Evolutionary conservation across 1,140 invertebrate genomes (phyloP), one percentile per base, ranked within the genome.

Genomic region (Wasmannia auropunctata): DNA sequence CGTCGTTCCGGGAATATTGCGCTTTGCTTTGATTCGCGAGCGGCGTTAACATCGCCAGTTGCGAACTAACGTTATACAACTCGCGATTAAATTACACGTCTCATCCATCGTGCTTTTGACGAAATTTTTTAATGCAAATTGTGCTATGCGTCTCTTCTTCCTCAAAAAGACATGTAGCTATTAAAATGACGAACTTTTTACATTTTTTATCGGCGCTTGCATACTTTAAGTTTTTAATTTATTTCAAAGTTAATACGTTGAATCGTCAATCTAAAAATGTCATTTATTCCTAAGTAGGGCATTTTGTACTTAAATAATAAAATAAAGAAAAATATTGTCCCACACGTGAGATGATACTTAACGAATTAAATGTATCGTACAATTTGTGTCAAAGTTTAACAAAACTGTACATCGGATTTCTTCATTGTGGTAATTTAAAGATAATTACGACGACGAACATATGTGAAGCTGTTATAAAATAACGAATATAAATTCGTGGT

Each of bases 1-100:
- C 72, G 51, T 46, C 51, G 34, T 75, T 60, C 16, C 16, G 72
- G 54, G 16, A 60, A 76, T 72, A 72, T 54, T 60, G 72, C 72
- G 16, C 34, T 76, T 76, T 58, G 34, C 31, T 76, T 60, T 40
- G 70, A 74, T 56, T 34, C 14, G 51, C 58, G 51, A 76, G 72
- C 7, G 22, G n/a, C 3, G 11, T 22, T 58, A 75, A 58, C 40
- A 75, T 75, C 34, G 34, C 22, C 16, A 58, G 16, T 40, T 76
- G 51, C 34, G 5, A 58, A 37, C 72, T 75, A 60, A 58, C 22
- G 16, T 76, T 76, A n/a, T n/a, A 40, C 22, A 75, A n/a, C 16
- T 28, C 8, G 22, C 16, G 3, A 25, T 43, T 76, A 76, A 58
- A 60, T 76, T 40, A 37, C 22, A 3, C 3, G 4, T 75, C 16